phyloP scores from a whole-genome alignment of 2,113 vertebrate genomes.

The Caranx ignobilis region DNA sequence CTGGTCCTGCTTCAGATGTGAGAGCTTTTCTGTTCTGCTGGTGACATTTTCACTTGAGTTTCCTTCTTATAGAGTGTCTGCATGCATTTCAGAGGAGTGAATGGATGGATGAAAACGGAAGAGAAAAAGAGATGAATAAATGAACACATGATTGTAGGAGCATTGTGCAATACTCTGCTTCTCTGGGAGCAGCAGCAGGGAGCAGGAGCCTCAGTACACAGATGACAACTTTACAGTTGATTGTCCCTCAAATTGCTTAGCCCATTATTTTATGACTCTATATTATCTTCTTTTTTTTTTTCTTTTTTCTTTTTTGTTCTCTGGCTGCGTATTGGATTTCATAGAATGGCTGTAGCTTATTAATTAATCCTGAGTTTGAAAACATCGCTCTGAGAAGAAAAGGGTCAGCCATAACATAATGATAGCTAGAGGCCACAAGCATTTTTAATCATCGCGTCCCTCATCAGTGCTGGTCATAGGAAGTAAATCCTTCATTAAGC shows the following conservation, averaged over 20 bases:
- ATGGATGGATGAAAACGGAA: slow-evolving; percentile 2
- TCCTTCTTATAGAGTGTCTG: neutral
- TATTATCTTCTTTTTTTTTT: neutral
- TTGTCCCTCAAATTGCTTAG: slow-evolving; percentile 10
- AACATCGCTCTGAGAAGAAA: slow-evolving; percentile 43
- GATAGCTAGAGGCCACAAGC: slow-evolving; percentile 61
- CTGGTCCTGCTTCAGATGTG: neutral
- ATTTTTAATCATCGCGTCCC: slow-evolving; percentile 50
- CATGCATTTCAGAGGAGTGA: slow-evolving; percentile 2
- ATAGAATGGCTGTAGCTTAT: slow-evolving; percentile 32
- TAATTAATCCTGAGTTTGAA: slow-evolving; percentile 61
- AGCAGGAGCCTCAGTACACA: neutral
- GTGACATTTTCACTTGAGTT: slow-evolving; percentile 29
- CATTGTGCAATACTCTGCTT: neutral
- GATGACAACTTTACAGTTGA: slow-evolving; percentile 11
- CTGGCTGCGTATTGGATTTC: slow-evolving; percentile 6
- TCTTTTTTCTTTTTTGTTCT: neutral
- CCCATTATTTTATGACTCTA: slow-evolving; percentile 21
- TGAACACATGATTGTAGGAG: slow-evolving; percentile 1
- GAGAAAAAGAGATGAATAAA: neutral
- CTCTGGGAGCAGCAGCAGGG: neutral
- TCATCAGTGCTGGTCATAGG: slow-evolving; percentile 59
- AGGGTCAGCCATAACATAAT: slow-evolving; percentile 63
- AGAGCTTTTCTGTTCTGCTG: slow-evolving; percentile 16
- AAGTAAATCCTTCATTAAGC: slow-evolving; percentile 72